Base-by-base conservation (phyloP, 2,797 vertebrate genomes). In the Myotis myotis region DNA sequence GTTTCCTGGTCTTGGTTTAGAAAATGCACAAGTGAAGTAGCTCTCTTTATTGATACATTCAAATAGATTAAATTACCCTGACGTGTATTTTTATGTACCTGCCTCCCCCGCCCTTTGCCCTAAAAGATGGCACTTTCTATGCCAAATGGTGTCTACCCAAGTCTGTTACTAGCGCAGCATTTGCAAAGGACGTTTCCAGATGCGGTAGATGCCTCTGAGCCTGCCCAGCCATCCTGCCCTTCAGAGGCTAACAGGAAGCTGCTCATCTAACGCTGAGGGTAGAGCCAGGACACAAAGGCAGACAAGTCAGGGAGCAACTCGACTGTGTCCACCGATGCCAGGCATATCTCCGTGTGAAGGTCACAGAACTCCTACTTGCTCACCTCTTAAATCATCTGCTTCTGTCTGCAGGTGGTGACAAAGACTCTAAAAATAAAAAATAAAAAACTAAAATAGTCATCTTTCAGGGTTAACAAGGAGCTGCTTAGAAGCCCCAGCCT, bases 381-480 rank as follows among this genome's bases (percentile, higher is more conserved):
- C n/a, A 74, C 68, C 90, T 96, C 87, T 94, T 78, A 95, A 96
- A 93, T 96, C 93, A 93, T 93, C 82, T 91, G 49, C 85, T 91
- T 95, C 79, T 81, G 71, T 94, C 93, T 93, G 93, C 82, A 83
- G 93, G 85, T 95, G 38, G 93, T 95, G 87, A 96, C 95, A 97
- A 96, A 94, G 95, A 89, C 88, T 6, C 97, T 83, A 98, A 97
- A 97, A 57, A 28, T 6, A 62, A 28, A 60, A 28, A n/a, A n/a
- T n/a, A 96, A 96, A 97, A 97, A 91, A 78, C 87, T 90, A 97
- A 97, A 98, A 97, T 80, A 90, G 95, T 85, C 97, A 96, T 98
- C 97, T 97, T 98, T 97, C 97, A 97, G 98, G 97, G 88, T 89
- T 97, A 98, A 98, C 97, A 98, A 98, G 98, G 92, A 97, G 93